phyloP scores from a whole-genome alignment of 2,113 vertebrate genomes.

The Onychostruthus taczanowskii region DNA sequence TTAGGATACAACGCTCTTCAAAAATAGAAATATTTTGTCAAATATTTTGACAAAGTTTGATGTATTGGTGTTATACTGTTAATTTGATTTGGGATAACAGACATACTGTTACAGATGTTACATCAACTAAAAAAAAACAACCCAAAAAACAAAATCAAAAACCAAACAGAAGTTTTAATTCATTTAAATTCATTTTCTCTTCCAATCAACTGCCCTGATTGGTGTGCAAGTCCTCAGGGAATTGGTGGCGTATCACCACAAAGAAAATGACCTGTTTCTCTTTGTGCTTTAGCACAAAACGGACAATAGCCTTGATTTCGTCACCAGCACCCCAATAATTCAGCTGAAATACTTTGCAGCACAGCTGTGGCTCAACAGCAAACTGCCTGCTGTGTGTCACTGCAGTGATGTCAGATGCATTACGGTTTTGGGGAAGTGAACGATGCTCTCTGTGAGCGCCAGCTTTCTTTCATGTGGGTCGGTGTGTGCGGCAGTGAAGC shows the following conservation, averaged over 20 bases:
- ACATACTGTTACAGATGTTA: not conserved
- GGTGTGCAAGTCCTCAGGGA: fast-evolving
- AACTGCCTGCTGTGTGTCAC: not conserved
- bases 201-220: not conserved
- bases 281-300: not conserved
- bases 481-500: not conserved
- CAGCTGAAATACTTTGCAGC: not conserved
- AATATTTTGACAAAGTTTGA: not conserved
- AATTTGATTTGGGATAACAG: not conserved
- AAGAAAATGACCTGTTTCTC: not conserved
- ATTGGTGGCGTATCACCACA: not conserved
- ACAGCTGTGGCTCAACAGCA: not conserved
- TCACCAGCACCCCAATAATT: not conserved
- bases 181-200: not conserved
- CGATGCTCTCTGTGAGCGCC: not conserved
- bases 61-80: not conserved
- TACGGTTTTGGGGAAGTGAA: not conserved
- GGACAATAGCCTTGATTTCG: not conserved
- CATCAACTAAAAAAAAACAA: not conserved
- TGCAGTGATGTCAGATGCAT: not conserved
- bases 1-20: not conserved
- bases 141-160: not conserved
- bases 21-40: not conserved
- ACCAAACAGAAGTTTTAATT: not conserved
- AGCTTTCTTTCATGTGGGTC: constrained; percentile 39